These are phyloP conservation scores for Istiophorus platypterus DNA, from an alignment of 2,113 vertebrate species.

Conservation along the genomic window DNA sequence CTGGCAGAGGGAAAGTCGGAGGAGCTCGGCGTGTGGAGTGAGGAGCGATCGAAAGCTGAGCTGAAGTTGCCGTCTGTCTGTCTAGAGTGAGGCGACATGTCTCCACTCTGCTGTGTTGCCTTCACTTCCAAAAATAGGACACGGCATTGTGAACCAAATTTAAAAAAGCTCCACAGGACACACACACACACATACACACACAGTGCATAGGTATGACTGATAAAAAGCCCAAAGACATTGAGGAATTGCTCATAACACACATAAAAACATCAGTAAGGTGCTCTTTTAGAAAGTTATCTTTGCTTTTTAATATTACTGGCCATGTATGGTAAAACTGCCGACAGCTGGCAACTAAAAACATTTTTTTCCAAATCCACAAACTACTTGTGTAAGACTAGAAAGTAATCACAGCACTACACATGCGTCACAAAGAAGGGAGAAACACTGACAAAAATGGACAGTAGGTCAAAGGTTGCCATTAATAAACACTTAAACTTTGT, in stretches of 20 bases:
- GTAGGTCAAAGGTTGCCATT: conserved; percentile 56
- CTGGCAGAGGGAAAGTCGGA: conserved; percentile 26
- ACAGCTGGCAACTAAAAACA: conserved; percentile 44
- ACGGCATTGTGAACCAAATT: conserved; percentile 68
- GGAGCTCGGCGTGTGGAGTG: conserved; percentile 12
- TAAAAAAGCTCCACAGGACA: conserved; percentile 60
- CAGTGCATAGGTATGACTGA: conserved; percentile 8
- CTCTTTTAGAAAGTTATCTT: conserved; percentile 40
- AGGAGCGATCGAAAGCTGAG: conserved; percentile 33
- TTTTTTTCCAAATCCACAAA: conserved; percentile 40
- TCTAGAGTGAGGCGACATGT: conserved; percentile 65
- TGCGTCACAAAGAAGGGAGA: neutral
- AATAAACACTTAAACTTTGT: conserved; percentile 14
- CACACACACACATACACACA: conserved; percentile 39
- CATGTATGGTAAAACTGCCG: conserved; percentile 64
- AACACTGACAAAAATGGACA: neutral
- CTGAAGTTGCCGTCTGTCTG: conserved; percentile 59
- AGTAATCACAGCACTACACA: conserved; percentile 14
- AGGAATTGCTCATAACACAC: conserved; percentile 15
- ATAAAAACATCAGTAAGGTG: neutral
- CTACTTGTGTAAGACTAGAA: conserved; percentile 19
- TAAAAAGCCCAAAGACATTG: conserved; percentile 4
- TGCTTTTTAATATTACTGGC: conserved; percentile 40
- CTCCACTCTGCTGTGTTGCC: conserved; percentile 73
- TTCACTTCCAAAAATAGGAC: conserved; percentile 83